phyloP scores from a whole-genome alignment of 2,888 invertebrate genomes.

The Amphimallon solstitiale region DNA sequence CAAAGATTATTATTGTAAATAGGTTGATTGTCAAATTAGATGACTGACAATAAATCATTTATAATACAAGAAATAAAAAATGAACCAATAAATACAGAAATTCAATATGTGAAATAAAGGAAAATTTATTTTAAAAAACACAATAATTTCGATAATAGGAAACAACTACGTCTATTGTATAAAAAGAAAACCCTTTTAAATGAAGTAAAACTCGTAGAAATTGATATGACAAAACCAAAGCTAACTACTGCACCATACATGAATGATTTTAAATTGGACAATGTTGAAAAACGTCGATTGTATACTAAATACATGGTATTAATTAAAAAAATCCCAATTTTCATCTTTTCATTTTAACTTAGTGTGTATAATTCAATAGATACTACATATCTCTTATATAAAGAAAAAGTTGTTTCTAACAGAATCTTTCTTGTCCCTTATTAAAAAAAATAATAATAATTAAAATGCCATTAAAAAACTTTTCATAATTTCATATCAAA shows the following conservation, averaged over 20 bases:
- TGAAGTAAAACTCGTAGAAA: slow-evolving; percentile 3
- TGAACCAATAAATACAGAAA: slow-evolving; percentile 26
- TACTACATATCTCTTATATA: slow-evolving; percentile 58
- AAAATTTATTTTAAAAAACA: slow-evolving; percentile 12
- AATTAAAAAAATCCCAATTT: background rate
- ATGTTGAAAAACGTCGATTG: slow-evolving; percentile 24
- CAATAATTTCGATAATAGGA: slow-evolving; percentile 23
- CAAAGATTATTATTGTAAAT: slow-evolving; percentile 46
- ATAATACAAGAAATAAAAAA: slow-evolving; percentile 39
- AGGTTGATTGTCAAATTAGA: slow-evolving; percentile 58
- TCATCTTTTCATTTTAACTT: slow-evolving; percentile 22
- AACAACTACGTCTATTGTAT: background rate
- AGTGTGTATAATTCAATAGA: slow-evolving; percentile 54
- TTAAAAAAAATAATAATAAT: slow-evolving; percentile 6
- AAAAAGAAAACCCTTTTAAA: background rate
- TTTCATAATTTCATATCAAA: slow-evolving; percentile 38
- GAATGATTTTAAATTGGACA: slow-evolving; percentile 18
- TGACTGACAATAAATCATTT: slow-evolving; percentile 60
- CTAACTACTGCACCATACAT: slow-evolving; percentile 6
- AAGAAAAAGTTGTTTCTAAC: slow-evolving; percentile 36
- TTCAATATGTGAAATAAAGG: slow-evolving; percentile 24
- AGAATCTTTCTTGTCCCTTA: slow-evolving; percentile 9
- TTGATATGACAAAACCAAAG: slow-evolving; percentile 8
- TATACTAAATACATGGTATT: slow-evolving; percentile 20
- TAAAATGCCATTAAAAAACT: slow-evolving; percentile 7